These are phyloP conservation scores for Dryobotodes eremita DNA, from an alignment of 2,888 invertebrate species.

Conservation along the genomic window DNA sequence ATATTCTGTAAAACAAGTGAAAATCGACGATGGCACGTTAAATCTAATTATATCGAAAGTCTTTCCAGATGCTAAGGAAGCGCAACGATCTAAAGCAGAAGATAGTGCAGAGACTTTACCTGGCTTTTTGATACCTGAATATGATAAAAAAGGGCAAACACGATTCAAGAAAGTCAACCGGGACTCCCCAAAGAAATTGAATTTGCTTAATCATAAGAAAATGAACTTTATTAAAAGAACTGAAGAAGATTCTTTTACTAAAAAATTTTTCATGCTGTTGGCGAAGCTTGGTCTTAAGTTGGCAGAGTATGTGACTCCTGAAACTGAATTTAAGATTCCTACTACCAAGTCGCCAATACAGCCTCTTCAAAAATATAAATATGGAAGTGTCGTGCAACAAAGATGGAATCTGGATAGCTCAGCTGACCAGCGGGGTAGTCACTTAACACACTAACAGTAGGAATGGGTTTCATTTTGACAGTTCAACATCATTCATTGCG, in stretches of 20 bases:
- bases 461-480: too few species aligned
- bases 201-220: not conserved
- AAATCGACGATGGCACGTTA: constrained; percentile 28
- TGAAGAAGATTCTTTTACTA: not conserved
- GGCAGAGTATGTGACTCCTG: accelerated
- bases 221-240: not conserved
- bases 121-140: not conserved
- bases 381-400: not conserved
- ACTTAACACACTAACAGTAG: too few species aligned
- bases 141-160: constrained; percentile 21
- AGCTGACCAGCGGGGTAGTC: too few species aligned
- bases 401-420: not conserved
- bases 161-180: constrained; percentile 25
- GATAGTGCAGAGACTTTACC: accelerated
- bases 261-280: not conserved
- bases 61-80: not conserved
- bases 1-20: constrained; percentile 18
- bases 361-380: not conserved
- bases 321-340: too few species aligned
- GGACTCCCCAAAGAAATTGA: not conserved
- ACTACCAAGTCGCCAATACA: not conserved
- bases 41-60: not conserved
- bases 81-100: too few species aligned
- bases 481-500: too few species aligned
- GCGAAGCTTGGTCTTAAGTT: accelerated